Conservation (phyloP, 2,797 vertebrate genomes). For the Delichon dasypus region DNA sequence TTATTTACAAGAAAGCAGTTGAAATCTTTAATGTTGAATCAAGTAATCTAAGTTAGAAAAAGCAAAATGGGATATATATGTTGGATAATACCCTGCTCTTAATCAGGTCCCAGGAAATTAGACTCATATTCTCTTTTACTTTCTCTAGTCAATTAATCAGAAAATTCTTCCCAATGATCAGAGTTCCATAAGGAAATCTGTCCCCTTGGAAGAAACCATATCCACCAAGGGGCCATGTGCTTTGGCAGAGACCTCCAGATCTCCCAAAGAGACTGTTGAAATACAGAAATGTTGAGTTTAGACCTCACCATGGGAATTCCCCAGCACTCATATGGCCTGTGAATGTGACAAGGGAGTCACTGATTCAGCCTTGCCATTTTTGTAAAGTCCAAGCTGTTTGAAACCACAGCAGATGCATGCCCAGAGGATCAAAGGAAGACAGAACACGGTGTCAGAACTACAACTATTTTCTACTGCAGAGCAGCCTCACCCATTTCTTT, state of each 20-base stretch:
- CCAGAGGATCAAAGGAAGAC: background rate
- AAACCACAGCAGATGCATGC: background rate
- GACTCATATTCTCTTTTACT: background rate
- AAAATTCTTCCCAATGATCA: background rate
- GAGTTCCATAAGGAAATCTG: background rate
- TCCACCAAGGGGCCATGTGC: background rate
- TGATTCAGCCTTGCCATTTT: background rate
- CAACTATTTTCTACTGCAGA: background rate
- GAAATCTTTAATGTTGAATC: background rate
- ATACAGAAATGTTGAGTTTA: background rate
- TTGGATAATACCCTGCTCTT: background rate
- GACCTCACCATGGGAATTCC: background rate
- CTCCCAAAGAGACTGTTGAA: background rate
- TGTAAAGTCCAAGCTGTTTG: background rate
- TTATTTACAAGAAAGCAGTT: background rate
- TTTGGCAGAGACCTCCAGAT: background rate
- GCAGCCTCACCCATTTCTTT: background rate
- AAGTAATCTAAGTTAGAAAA: background rate
- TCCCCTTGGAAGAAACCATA: background rate
- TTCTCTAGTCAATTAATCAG: background rate
- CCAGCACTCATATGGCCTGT: background rate
- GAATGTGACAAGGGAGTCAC: background rate
- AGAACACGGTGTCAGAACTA: background rate
- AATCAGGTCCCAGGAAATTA: background rate
- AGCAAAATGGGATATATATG: background rate